Percentiles rank a stretch among this genome's conserved stretches.
Conservation (phyloP, 2,113 vertebrate genomes). For the Rhynchomys soricoides region DNA sequence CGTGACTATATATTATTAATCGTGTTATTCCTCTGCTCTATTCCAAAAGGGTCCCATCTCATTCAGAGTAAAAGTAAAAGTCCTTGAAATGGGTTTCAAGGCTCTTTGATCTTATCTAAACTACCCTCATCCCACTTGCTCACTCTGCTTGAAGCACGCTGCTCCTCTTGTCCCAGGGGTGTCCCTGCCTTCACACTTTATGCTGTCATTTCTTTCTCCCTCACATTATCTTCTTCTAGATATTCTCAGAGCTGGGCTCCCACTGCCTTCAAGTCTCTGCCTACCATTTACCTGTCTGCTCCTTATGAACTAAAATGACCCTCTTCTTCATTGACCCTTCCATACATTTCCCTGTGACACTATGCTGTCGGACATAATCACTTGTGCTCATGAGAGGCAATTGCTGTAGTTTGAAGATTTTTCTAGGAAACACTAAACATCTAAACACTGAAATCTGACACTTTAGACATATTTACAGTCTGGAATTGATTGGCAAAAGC, state of each 20-base stretch:
- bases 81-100: background rate
- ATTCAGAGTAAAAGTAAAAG: conserved; percentile 8
- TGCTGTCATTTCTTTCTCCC: background rate
- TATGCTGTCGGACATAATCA: background rate
- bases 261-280: background rate
- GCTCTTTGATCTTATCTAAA: background rate
- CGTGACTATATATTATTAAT: conserved; percentile 13
- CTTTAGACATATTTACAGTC: background rate
- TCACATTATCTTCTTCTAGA: background rate
- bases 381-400: background rate
- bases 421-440: background rate
- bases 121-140: background rate
- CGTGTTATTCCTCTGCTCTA: conserved; percentile 22
- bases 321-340: background rate
- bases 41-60: background rate
- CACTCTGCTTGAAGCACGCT: too few relatives aligned
- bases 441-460: background rate
- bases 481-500: background rate
- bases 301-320: background rate
- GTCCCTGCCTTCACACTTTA: background rate
- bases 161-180: background rate
- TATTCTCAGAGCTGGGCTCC: too few relatives aligned
- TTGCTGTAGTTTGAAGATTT: background rate
- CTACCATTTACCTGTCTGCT: background rate
- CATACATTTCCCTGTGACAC: background rate